Percentiles rank a stretch among this genome's conserved stretches.
Conservation (phyloP, 2,113 vertebrate species). For the Uria lomvia region DNA sequence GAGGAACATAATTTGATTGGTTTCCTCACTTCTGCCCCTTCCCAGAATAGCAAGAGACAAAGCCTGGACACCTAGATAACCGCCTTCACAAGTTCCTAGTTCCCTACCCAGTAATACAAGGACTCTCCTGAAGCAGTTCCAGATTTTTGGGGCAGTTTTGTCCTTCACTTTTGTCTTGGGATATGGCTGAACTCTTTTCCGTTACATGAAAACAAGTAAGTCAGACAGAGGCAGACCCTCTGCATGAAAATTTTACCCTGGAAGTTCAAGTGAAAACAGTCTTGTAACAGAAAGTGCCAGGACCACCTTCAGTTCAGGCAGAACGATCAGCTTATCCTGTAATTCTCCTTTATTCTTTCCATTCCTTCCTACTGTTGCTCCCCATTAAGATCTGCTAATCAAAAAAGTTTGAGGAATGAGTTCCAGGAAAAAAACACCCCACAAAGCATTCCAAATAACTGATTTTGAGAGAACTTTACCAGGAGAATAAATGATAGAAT, state of each 20-base stretch:
- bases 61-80: background rate
- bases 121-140: background rate
- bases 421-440: background rate
- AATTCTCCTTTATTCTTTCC: constrained; percentile 16
- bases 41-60: background rate
- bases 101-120: background rate
- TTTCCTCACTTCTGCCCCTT: background rate
- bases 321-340: background rate
- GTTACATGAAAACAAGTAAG: background rate
- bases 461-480: background rate
- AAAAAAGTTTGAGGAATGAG: background rate
- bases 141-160: background rate
- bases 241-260: background rate
- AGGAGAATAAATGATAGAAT: background rate
- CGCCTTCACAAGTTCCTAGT: background rate
- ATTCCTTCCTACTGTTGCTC: background rate
- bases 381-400: background rate
- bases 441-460: background rate
- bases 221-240: background rate
- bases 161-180: background rate
- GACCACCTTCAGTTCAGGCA: background rate
- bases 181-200: background rate
- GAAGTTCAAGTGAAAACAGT: constrained; percentile 2
- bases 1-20: background rate
- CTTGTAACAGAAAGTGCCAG: background rate